phyloP scores from a whole-genome alignment of 1,140 invertebrate species.

The Diorhabda sublineata region DNA sequence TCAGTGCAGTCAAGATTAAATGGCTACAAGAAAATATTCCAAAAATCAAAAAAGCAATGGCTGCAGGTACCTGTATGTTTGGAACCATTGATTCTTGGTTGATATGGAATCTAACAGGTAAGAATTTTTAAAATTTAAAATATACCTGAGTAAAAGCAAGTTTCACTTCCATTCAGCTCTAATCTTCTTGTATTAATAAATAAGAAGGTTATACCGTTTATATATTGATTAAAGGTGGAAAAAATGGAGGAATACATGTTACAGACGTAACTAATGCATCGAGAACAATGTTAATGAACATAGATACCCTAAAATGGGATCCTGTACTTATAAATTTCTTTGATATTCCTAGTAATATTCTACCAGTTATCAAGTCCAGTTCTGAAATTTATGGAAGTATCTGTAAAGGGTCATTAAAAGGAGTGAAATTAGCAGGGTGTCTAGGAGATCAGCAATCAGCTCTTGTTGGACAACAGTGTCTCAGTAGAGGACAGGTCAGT shows the following conservation, averaged over 20 bases:
- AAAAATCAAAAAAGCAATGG: slow-evolving; percentile 66
- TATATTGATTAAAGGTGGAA: slow-evolving; percentile 49
- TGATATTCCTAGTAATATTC: slow-evolving; percentile 70
- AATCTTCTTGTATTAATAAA: no score
- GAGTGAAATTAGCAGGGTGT: slow-evolving; percentile 81
- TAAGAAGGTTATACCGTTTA: background rate
- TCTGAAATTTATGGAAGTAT: slow-evolving; percentile 83
- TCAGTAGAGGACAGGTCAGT: slow-evolving; percentile 70
- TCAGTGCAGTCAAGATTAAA: slow-evolving; percentile 87
- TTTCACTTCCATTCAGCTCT: no score
- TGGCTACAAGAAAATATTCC: slow-evolving; percentile 90
- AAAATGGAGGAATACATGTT: slow-evolving; percentile 70
- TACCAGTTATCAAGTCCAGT: slow-evolving; percentile 86
- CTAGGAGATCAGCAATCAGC: slow-evolving; percentile 95
- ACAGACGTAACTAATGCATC: slow-evolving; percentile 98
- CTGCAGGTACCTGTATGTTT: slow-evolving; percentile 73
- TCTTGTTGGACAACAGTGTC: slow-evolving; percentile 90
- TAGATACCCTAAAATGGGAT: slow-evolving; percentile 90
- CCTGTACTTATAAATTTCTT: slow-evolving; percentile 82
- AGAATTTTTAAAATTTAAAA: slow-evolving; percentile 38
- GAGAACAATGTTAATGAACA: slow-evolving; percentile 96
- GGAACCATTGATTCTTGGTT: slow-evolving; percentile 97
- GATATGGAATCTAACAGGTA: slow-evolving; percentile 89
- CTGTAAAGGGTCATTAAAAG: slow-evolving; percentile 62
- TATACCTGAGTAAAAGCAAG: background rate